These are phyloP conservation scores for Diadromus collaris DNA, from an alignment of 2,888 invertebrate species.

Conservation along the genomic window DNA sequence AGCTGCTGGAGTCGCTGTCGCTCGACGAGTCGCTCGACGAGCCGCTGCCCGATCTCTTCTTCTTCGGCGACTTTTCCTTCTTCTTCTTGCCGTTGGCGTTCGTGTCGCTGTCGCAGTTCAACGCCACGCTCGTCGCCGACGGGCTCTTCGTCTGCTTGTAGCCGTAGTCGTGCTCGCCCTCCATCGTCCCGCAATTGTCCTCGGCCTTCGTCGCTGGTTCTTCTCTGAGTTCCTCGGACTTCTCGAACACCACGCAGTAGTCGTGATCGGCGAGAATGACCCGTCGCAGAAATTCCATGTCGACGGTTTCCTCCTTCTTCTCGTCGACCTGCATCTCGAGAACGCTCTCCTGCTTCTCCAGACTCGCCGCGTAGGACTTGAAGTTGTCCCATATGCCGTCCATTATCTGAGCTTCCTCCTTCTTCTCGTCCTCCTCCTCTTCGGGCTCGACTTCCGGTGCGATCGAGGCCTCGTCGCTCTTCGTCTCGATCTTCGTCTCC, in stretches of 20 bases:
- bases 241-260: slow-evolving; percentile 82
- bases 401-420: slow-evolving; percentile 84
- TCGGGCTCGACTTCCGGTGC: slow-evolving; percentile 35
- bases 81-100: slow-evolving; percentile 55
- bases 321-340: slow-evolving; percentile 58
- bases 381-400: slow-evolving; percentile 90
- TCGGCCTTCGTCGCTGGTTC: slow-evolving; percentile 63
- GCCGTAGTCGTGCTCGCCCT: slow-evolving; percentile 60
- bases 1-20: slow-evolving; percentile 88
- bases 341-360: slow-evolving; percentile 80
- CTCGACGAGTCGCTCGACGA: slow-evolving; percentile 90
- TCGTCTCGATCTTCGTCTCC: slow-evolving; percentile 69
- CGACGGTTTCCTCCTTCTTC: slow-evolving; percentile 65
- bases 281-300: slow-evolving; percentile 71
- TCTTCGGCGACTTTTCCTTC: slow-evolving; percentile 78
- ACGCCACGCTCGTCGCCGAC: slow-evolving; percentile 33
- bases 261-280: slow-evolving; percentile 85
- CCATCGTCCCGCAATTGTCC: slow-evolving; percentile 76
- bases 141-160: slow-evolving; percentile 59
- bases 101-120: slow-evolving; percentile 64
- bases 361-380: slow-evolving; percentile 87
- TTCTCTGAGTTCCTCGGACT: slow-evolving; percentile 62
- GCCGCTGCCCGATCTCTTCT: slow-evolving; percentile 80
- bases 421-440: slow-evolving; percentile 77
- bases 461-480: slow-evolving; percentile 70